Evolutionary conservation across 1,140 invertebrate genomes (phyloP).

Genomic region (Leptinotarsa undecemlineata): DNA sequence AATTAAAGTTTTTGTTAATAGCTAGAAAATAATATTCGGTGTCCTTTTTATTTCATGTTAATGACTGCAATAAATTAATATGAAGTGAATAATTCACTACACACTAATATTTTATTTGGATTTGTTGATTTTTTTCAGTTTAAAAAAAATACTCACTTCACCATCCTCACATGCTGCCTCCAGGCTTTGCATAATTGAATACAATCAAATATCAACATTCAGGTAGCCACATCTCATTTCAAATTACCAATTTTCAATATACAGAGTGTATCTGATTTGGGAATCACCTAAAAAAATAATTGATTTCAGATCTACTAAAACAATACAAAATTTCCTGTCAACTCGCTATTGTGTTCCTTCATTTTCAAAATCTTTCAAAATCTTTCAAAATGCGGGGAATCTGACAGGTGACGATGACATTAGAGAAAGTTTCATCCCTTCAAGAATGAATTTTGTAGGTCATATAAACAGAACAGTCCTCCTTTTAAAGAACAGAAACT

Average conservation of each 20-base stretch:
- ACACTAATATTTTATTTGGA: too few relatives aligned
- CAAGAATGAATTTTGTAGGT: conserved; percentile 43
- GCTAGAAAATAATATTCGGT: too few relatives aligned
- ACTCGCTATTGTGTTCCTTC: too few relatives aligned
- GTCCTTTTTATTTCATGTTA: too few relatives aligned
- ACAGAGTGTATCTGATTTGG: conserved; percentile 15
- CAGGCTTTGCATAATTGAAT: conserved; percentile 65
- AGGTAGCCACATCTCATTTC: conserved; percentile 50
- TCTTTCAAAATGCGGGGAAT: conserved; percentile 13
- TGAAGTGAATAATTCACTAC: too few relatives aligned
- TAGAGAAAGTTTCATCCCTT: conserved; percentile 38
- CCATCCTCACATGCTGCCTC: conserved; percentile 66
- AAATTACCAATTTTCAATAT: neutral
- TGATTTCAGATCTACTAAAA: too few relatives aligned
- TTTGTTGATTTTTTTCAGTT: too few relatives aligned
- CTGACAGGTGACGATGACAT: conserved; percentile 37
- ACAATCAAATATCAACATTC: conserved; percentile 54
- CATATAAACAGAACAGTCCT: conserved; percentile 31
- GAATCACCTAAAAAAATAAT: conserved; percentile 16
- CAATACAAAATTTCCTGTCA: too few relatives aligned
- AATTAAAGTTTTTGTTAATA: too few relatives aligned
- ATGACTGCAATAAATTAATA: too few relatives aligned
- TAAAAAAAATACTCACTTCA: conserved; percentile 57
- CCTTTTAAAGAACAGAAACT: conserved; percentile 26
- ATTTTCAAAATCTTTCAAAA: neutral